phyloP scores from a whole-genome alignment of 2,113 vertebrate species.

The Lophotis ruficrista region DNA sequence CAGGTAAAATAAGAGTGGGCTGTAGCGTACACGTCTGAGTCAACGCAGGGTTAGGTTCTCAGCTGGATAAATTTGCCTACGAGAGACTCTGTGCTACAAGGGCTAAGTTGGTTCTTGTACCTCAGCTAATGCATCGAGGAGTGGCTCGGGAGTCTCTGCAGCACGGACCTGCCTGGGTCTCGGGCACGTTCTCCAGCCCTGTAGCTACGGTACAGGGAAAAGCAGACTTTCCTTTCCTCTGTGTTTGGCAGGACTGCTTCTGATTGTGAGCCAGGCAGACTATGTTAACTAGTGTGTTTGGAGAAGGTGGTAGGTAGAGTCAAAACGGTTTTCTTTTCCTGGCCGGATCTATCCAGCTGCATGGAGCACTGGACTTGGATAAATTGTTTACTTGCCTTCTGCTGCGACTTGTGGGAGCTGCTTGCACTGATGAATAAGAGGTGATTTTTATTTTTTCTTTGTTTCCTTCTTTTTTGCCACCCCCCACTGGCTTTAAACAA shows the following conservation, averaged over 20 bases:
- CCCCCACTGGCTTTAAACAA: background rate
- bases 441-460: background rate
- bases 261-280: background rate
- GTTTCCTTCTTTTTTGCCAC: too few species aligned
- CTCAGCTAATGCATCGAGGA: background rate
- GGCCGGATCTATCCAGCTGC: background rate
- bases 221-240: background rate
- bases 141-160: background rate
- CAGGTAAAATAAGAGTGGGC: background rate
- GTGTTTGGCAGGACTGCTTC: background rate
- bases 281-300: background rate
- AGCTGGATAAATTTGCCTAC: background rate
- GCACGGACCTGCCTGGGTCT: background rate
- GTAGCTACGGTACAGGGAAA: background rate
- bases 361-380: background rate
- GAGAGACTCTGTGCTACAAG: background rate
- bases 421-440: background rate
- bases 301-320: background rate
- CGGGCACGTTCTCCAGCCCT: fast-evolving
- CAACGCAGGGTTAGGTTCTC: background rate
- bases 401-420: background rate
- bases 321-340: background rate
- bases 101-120: background rate
- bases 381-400: background rate
- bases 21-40: background rate